Conservation (phyloP, 2,888 invertebrate species). For the Tipula confusa region DNA sequence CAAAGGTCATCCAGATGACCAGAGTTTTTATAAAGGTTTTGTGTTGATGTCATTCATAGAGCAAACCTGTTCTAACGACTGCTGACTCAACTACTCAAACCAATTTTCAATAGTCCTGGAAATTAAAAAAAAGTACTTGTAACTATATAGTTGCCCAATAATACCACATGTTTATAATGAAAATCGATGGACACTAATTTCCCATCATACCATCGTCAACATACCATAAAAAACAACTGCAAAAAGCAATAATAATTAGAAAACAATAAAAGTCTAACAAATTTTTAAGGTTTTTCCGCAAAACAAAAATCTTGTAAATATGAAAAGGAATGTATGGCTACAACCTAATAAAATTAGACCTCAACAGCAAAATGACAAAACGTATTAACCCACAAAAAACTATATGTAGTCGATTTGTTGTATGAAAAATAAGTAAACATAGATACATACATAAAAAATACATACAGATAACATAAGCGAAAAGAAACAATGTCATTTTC, state of each 20-base stretch:
- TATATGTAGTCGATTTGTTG: background rate
- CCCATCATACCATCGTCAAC: background rate
- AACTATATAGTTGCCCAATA: no score
- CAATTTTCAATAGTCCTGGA: no score
- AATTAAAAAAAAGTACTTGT: no score
- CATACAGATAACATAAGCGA: background rate
- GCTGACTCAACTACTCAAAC: no score
- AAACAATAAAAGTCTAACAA: background rate
- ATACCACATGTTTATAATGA: no score
- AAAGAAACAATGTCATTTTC: background rate
- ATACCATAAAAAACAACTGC: background rate
- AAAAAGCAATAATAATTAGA: background rate
- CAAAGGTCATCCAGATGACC: no score
- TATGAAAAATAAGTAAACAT: background rate
- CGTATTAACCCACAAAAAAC: background rate
- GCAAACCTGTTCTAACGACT: no score
- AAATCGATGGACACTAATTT: no score
- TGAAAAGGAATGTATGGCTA: background rate
- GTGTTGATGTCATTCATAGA: no score
- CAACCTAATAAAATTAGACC: conserved; percentile 14
- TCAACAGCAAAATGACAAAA: background rate
- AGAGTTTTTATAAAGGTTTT: no score
- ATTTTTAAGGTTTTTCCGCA: background rate
- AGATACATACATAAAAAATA: background rate
- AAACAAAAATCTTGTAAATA: background rate